Percentiles rank a stretch among this genome's conserved stretches.
phyloP scores from a whole-genome alignment of 2,797 vertebrate genomes.

The Peromyscus melanophrys region DNA sequence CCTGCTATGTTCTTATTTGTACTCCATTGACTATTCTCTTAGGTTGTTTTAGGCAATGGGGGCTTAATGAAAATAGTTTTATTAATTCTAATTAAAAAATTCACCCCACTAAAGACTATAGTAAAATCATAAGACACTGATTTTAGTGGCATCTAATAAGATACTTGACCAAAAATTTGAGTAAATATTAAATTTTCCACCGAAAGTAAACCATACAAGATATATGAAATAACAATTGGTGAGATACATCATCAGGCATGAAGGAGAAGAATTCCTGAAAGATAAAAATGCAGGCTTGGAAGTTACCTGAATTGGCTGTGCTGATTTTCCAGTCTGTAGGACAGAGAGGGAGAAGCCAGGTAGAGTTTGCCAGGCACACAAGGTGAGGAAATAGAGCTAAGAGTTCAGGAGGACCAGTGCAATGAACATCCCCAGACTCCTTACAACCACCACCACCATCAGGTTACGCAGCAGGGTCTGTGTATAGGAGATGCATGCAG shows the following conservation, averaged over 20 bases:
- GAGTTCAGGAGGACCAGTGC: not conserved
- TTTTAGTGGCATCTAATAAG: not conserved
- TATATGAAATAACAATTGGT: not conserved
- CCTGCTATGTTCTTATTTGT: conserved; percentile 29
- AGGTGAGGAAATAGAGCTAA: not conserved
- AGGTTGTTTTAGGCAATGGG: conserved; percentile 21
- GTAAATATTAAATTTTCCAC: not conserved
- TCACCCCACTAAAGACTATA: not conserved
- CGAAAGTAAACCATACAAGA: not conserved
- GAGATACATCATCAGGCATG: not conserved
- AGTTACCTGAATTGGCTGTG: not conserved
- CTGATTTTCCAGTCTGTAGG: not conserved
- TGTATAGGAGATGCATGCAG: not conserved
- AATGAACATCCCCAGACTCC: not conserved
- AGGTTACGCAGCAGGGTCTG: not conserved
- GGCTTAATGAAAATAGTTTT: conserved; percentile 33
- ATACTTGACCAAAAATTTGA: not conserved
- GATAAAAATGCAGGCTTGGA: not conserved
- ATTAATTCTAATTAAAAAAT: conserved; percentile 5
- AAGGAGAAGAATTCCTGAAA: not conserved
- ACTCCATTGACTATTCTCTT: not conserved
- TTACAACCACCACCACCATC: not conserved
- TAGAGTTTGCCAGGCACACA: not conserved
- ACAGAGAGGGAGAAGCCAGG: not conserved
- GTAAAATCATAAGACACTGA: not conserved